Percentiles rank a stretch among this genome's conserved stretches.
These are phyloP conservation scores for Hipposideros larvatus DNA, from an alignment of 2,797 vertebrate species.

Conservation along the genomic window DNA sequence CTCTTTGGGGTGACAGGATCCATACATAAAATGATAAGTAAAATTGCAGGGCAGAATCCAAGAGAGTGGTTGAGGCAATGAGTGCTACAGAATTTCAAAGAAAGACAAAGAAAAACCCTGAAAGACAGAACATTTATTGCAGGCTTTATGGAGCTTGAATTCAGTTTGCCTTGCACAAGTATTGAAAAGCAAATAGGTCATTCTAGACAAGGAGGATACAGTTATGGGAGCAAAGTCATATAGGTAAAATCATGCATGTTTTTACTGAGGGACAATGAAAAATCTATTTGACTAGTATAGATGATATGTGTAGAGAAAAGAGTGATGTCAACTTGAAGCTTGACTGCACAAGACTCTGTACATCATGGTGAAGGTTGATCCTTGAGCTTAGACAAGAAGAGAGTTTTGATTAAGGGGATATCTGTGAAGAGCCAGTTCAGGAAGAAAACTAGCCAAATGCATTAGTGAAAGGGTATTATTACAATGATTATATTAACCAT, in stretches of 20 bases:
- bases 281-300: neutral
- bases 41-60: conserved; percentile 62
- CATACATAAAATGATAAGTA: conserved; percentile 54
- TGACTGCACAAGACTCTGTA: neutral
- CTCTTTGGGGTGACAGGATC: conserved; percentile 51
- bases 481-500: neutral
- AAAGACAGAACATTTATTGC: neutral
- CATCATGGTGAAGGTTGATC: neutral
- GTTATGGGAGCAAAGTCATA: neutral
- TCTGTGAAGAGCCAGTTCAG: neutral
- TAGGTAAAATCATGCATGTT: neutral
- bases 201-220: neutral
- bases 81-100: neutral
- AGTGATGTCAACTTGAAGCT: neutral
- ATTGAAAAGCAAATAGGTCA: neutral
- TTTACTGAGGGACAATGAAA: neutral
- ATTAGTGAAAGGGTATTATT: neutral
- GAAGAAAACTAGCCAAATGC: neutral
- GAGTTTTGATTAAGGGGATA: neutral
- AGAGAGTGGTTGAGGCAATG: conserved; percentile 1
- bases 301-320: neutral
- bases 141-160: conserved; percentile 49
- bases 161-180: neutral
- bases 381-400: neutral
- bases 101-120: neutral